phyloP scores from a whole-genome alignment of 2,113 vertebrate genomes.

The Meriones unguiculatus region DNA sequence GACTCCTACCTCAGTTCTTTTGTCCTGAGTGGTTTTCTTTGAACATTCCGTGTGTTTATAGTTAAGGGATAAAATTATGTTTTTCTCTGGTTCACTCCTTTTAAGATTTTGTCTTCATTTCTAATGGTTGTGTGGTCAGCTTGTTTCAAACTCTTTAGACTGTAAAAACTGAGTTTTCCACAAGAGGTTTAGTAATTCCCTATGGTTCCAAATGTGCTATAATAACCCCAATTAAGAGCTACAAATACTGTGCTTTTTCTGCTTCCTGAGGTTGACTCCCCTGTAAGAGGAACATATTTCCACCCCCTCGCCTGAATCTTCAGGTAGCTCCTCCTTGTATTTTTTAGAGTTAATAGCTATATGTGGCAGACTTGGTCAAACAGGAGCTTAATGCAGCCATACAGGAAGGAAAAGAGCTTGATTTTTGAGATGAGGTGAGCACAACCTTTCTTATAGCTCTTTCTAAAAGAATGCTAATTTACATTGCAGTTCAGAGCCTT shows the following conservation, averaged over 20 bases:
- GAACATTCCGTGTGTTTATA: not conserved
- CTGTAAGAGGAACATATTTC: not conserved
- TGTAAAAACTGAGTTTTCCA: constrained; percentile 28
- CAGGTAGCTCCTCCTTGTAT: not conserved
- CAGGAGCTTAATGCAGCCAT: constrained; percentile 14
- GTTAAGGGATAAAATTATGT: not conserved
- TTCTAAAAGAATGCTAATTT: constrained; percentile 74
- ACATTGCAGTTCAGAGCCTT: constrained; percentile 45
- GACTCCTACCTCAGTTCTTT: constrained; percentile 35
- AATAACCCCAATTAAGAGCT: constrained; percentile 38
- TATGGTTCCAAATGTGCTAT: not conserved
- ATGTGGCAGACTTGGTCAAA: not conserved
- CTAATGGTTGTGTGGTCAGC: not conserved
- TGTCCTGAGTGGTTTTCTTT: constrained; percentile 19
- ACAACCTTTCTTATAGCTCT: constrained; percentile 44
- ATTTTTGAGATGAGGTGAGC: constrained; percentile 53
- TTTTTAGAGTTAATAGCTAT: constrained; percentile 40
- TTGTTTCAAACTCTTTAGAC: not conserved
- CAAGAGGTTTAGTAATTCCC: not conserved
- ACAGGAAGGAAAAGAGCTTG: not conserved
- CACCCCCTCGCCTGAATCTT: not conserved
- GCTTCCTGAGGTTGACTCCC: not conserved
- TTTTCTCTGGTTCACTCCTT: not conserved
- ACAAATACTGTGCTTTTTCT: not conserved
- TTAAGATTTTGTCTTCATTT: constrained; percentile 2